Percentiles rank a stretch among this genome's conserved stretches.
Evolutionary conservation across 2,888 invertebrate genomes (phyloP).

Genomic region (Luperina testacea): DNA sequence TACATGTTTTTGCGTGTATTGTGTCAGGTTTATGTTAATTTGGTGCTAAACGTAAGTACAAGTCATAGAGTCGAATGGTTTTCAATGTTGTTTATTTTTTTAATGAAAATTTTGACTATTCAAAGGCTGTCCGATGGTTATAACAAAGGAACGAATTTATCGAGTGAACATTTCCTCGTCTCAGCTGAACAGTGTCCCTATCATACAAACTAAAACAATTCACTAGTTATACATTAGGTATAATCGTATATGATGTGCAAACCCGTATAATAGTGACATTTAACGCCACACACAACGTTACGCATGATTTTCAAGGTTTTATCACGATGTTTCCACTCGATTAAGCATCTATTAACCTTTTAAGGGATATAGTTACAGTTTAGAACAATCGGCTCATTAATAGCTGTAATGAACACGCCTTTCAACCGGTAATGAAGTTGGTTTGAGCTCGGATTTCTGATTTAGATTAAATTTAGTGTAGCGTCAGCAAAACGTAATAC

Average conservation of each 20-base stretch:
- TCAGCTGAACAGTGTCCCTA: neutral
- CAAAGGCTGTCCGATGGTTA: neutral
- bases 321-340: slow-evolving; percentile 61
- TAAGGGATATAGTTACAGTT: slow-evolving; percentile 58
- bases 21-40: neutral
- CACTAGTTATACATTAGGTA: neutral
- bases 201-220: neutral
- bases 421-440: slow-evolving; percentile 41
- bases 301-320: slow-evolving; percentile 60
- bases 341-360: slow-evolving; percentile 59
- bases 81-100: neutral
- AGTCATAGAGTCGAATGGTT: neutral
- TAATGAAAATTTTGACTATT: neutral
- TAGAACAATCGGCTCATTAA: slow-evolving; percentile 55
- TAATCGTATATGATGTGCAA: slow-evolving; percentile 25
- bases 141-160: neutral
- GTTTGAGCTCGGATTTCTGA: slow-evolving; percentile 28
- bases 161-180: neutral
- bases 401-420: slow-evolving; percentile 38
- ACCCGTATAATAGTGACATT: slow-evolving; percentile 58
- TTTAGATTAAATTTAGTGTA: slow-evolving; percentile 27
- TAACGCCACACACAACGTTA: slow-evolving; percentile 53
- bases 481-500: slow-evolving; percentile 24
- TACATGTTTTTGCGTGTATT: neutral
- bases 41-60: neutral